Evolutionary conservation across 1,140 invertebrate species (phyloP), one percentile per base, ranked within the genome.

Genomic region (Apis florea): DNA sequence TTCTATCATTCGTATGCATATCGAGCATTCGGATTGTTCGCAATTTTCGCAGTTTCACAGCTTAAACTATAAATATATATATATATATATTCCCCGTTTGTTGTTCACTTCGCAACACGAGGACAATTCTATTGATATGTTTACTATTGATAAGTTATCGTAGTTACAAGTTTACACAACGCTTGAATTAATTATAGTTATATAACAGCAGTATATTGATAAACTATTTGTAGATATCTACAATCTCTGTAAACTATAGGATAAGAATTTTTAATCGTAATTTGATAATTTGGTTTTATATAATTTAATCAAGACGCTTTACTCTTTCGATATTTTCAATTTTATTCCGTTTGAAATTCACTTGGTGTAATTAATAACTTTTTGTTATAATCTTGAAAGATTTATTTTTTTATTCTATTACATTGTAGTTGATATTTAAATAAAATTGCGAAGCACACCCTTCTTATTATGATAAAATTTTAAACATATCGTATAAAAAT

Each of bases 1-100:
- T 77, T 53, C 51, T 15, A 19, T 63, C 26, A 26, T 24, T 61
- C 24, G 26, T 24, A 79, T 61, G 76, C 76, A 79, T 79, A 71
- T 77, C 75, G 53, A 3, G 12, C 11, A 40, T 21, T 40, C 17
- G 1, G 21, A 2, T 24, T 71, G 47, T 73, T 79, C 69, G 31
- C 31, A 26, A 10, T 73, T 79, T 79, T 73, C 78, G 70, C 78
- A 64, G 59, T 63, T 49, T n/a, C 8, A 13, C 47, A 3, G 6
- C 19, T 59, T 15, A 1, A 79, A 54, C 11, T n/a, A n/a, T n/a
- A n/a, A n/a, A n/a, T n/a, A n/a, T 40, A 40, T 40, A 40, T 40
- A 40, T 5, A 3, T 73, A 31, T 31, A 66, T 73, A 79, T 72
- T 53, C 8, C 11, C 6, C 19, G 21, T 13, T 49, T 17, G n/a